phyloP scores from a whole-genome alignment of 2,888 invertebrate species.

The Heliconius sara region DNA sequence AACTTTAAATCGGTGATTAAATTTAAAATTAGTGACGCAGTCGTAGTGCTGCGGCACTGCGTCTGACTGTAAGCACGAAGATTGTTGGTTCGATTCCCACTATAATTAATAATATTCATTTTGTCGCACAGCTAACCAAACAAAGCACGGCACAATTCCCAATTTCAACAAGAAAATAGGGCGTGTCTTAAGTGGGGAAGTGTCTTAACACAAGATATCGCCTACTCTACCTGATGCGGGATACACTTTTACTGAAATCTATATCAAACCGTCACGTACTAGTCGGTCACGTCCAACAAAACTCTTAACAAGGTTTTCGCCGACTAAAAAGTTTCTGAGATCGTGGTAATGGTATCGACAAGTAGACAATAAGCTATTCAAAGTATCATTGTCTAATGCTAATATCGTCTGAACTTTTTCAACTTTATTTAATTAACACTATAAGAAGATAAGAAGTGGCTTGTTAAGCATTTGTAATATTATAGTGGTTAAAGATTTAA shows the following conservation, averaged over 20 bases:
- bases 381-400: constrained; percentile 1
- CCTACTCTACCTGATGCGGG: not conserved
- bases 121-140: not conserved
- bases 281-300: constrained; percentile 8
- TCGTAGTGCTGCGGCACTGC: too few relatives aligned
- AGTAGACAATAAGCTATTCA: not conserved
- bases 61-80: too few relatives aligned
- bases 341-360: constrained; percentile 18
- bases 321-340: constrained; percentile 12
- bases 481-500: too few relatives aligned
- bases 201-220: not conserved
- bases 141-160: not conserved
- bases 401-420: not conserved
- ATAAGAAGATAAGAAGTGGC: not conserved
- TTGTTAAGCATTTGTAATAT: not conserved
- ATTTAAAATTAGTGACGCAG: too few relatives aligned
- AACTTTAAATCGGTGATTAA: too few relatives aligned
- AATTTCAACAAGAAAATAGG: not conserved
- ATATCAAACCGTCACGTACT: constrained; percentile 8
- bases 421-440: not conserved
- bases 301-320: constrained; percentile 15
- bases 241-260: not conserved
- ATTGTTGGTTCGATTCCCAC: not conserved
- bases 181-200: not conserved
- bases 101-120: not conserved